These are phyloP conservation scores for Mus pahari DNA, from an alignment of 2,113 vertebrate genomes.

Conservation along the genomic window DNA sequence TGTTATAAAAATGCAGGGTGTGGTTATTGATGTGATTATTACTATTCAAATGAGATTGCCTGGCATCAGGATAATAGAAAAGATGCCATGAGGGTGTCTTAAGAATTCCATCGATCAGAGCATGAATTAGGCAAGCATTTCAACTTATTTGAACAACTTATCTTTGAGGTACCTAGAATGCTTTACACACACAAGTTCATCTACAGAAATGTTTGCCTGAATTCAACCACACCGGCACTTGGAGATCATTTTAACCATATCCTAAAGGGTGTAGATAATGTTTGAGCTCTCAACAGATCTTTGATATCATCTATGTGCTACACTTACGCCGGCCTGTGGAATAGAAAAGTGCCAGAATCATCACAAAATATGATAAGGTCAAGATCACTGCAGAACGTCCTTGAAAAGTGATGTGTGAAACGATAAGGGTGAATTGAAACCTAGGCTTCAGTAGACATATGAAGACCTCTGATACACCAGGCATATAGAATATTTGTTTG, in stretches of 20 bases:
- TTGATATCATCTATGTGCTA: not conserved
- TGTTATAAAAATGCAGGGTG: no score
- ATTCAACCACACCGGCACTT: not conserved
- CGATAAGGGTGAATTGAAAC: not conserved
- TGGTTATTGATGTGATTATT: not conserved
- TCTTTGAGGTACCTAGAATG: not conserved
- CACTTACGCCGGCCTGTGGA: no score
- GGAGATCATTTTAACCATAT: not conserved
- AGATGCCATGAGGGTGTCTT: not conserved
- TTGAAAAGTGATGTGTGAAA: not conserved
- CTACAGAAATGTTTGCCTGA: no score
- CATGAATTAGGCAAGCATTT: not conserved
- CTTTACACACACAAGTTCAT: no score
- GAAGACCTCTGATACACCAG: not conserved
- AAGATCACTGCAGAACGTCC: not conserved
- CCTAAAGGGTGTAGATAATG: no score
- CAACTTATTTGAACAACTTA: not conserved
- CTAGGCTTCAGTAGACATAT: not conserved
- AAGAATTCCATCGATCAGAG: no score
- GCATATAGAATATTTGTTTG: not conserved
- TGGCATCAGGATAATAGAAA: no score
- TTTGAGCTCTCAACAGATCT: not conserved
- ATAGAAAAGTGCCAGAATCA: not conserved
- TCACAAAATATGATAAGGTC: not conserved
- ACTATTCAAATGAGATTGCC: not conserved